Base-by-base conservation (phyloP, 2,113 vertebrate species). In the Cavia porcellus region DNA sequence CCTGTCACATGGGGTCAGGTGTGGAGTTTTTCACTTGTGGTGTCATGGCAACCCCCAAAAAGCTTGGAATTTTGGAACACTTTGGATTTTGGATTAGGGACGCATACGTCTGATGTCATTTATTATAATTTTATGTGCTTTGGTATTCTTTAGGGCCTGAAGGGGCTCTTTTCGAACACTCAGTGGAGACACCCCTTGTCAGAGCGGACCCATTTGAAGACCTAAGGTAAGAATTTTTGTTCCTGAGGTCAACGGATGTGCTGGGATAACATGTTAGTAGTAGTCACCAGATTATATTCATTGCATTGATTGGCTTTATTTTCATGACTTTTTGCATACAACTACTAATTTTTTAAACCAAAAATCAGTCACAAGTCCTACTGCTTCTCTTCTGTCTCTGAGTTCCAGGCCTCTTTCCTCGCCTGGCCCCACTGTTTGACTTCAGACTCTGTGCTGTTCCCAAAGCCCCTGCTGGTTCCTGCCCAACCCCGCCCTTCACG, bases 141-240 rank as follows among this genome's bases (percentile, higher is more conserved):
- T 91, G 77, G 22, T 22, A 97, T 92, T 96, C 85, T 75, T 74
- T 97, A 99, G 99, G 99, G 15, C 99, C 99, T 70, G 99, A 99
- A 98, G 99, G 99, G 57, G 99, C 99, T 10, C 97, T 99, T 93
- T 99, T 99, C 98, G 99, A 99, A 98, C 99, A 99, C 90, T 99
- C 99, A 25, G 99, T 99, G 95, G 99, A 99, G 98, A 99, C 99
- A 2, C 99, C 99, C 0, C 97, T 99, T 92, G 98, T 99, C 82
- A 99, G 97, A 97, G 99, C 99, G 1, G 99, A 99, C 91, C 98
- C 98, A 59, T 98, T 99, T 90, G 99, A 99, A 98, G 99, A 99
- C 50, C 98, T 99, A 55, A 99, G 99, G 99, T 99, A 99, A 99
- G 98, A 94, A 95, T 61, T 89, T 86, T 89, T 72, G 38, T 79